A percentile compares a stretch with the other conserved stretches of the same genome.
phyloP scores from a whole-genome alignment of 2,888 invertebrate species.

The Apamea crenata region DNA sequence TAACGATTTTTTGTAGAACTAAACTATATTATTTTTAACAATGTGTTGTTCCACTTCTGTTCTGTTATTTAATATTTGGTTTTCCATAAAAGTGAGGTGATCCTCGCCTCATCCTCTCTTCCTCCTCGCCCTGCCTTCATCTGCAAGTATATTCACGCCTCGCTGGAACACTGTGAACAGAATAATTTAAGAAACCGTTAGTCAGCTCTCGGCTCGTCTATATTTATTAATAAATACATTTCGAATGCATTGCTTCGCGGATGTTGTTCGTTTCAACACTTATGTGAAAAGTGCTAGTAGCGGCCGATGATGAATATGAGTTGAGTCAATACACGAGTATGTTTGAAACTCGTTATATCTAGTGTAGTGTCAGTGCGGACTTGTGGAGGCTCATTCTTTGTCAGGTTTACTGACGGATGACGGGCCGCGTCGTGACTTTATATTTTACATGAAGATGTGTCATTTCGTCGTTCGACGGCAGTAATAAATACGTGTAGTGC shows the following conservation, averaged over 20 bases:
- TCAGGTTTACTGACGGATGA: background rate
- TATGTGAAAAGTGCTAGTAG: slow-evolving; percentile 40
- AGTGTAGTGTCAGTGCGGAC: background rate
- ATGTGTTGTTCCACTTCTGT: background rate
- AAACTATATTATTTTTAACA: background rate
- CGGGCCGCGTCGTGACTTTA: slow-evolving; percentile 10
- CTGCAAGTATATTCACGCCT: slow-evolving; percentile 12
- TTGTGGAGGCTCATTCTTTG: slow-evolving; percentile 6
- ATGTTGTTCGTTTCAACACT: slow-evolving; percentile 55
- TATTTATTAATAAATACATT: slow-evolving; percentile 55
- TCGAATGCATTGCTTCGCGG: slow-evolving; percentile 42
- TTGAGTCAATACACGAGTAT: slow-evolving; percentile 28
- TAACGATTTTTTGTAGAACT: background rate
- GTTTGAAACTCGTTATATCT: slow-evolving; percentile 7
- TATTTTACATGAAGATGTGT: slow-evolving; percentile 8
- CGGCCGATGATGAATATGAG: slow-evolving; percentile 41
- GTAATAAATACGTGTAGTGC: background rate
- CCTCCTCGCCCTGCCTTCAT: background rate
- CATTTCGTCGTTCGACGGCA: background rate
- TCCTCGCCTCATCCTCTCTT: background rate
- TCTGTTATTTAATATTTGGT: slow-evolving; percentile 2
- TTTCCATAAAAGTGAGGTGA: background rate
- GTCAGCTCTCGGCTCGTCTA: slow-evolving; percentile 43
- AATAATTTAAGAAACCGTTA: slow-evolving; percentile 39
- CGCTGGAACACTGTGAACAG: slow-evolving; percentile 33